Conservation (phyloP, 1,140 invertebrate species). For the Trichoplusia ni region DNA sequence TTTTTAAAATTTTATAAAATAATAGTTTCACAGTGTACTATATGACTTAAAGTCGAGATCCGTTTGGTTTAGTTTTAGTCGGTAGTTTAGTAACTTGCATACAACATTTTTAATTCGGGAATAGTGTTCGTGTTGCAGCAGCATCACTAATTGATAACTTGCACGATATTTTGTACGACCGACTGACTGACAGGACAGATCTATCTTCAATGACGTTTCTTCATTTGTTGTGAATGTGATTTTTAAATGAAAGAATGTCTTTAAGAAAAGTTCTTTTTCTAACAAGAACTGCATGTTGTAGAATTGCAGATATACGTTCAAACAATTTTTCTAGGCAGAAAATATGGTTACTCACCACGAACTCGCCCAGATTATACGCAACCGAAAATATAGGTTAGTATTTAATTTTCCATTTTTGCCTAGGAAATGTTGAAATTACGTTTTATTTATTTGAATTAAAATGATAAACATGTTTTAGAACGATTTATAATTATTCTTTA, state of each 20-base stretch:
- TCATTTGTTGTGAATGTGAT: conserved; percentile 61
- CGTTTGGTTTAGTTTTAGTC: too few relatives aligned
- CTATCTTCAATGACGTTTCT: conserved; percentile 27
- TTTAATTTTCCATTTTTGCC: conserved; percentile 17
- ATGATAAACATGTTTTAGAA: neutral
- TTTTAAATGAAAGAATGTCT: conserved; percentile 62
- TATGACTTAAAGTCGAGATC: too few relatives aligned
- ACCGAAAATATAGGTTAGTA: conserved; percentile 75
- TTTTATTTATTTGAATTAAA: neutral
- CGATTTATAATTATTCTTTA: neutral
- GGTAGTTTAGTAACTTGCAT: too few relatives aligned
- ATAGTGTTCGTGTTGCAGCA: too few relatives aligned
- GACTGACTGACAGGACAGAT: too few relatives aligned
- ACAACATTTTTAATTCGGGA: too few relatives aligned
- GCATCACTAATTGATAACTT: too few relatives aligned
- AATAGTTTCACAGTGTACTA: too few relatives aligned
- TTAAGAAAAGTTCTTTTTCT: conserved; percentile 69
- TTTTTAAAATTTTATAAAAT: too few relatives aligned
- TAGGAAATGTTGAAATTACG: conserved; percentile 2
- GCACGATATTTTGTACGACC: too few relatives aligned
- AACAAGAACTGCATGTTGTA: conserved; percentile 61
- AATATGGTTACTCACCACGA: conserved; percentile 57
- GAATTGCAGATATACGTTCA: conserved; percentile 50
- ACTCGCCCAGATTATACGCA: conserved; percentile 62
- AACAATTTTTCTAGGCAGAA: conserved; percentile 60